These are phyloP conservation scores for Motacilla alba DNA, from an alignment of 2,113 vertebrate genomes.

Conservation along the genomic window DNA sequence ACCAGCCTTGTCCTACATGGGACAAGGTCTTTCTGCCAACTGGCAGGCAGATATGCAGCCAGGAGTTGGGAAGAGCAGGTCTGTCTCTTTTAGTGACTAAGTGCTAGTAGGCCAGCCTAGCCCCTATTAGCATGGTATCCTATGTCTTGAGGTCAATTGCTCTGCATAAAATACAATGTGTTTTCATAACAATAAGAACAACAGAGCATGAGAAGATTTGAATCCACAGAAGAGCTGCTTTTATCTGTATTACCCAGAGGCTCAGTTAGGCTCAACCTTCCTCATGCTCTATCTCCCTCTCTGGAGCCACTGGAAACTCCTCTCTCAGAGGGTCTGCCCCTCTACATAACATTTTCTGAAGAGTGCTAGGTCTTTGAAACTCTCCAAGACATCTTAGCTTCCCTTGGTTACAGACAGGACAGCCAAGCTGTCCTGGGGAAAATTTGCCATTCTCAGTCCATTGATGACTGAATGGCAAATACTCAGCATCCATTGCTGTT, in stretches of 20 bases:
- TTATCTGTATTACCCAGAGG: not conserved
- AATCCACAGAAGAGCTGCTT: not conserved
- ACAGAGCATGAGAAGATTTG: not conserved
- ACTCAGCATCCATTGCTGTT: not conserved
- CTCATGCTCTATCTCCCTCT: not conserved
- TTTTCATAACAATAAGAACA: not conserved
- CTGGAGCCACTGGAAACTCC: not conserved
- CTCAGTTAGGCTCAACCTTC: not conserved
- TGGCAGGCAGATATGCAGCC: not conserved
- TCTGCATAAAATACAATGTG: not conserved
- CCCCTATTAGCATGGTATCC: not conserved
- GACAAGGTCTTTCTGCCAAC: not conserved
- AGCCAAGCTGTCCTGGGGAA: not conserved
- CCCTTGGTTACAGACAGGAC: not conserved
- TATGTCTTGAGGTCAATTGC: not conserved
- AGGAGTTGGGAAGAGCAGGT: not conserved
- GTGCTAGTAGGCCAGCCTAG: not conserved
- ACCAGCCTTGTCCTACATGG: not conserved
- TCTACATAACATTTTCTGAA: not conserved
- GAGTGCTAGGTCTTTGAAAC: not conserved
- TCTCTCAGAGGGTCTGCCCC: not conserved
- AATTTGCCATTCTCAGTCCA: not conserved
- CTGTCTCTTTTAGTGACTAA: not conserved
- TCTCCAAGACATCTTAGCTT: not conserved
- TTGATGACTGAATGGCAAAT: not conserved